These are phyloP conservation scores for Plebejus anna DNA, from an alignment of 2,888 invertebrate species.

Conservation along the genomic window DNA sequence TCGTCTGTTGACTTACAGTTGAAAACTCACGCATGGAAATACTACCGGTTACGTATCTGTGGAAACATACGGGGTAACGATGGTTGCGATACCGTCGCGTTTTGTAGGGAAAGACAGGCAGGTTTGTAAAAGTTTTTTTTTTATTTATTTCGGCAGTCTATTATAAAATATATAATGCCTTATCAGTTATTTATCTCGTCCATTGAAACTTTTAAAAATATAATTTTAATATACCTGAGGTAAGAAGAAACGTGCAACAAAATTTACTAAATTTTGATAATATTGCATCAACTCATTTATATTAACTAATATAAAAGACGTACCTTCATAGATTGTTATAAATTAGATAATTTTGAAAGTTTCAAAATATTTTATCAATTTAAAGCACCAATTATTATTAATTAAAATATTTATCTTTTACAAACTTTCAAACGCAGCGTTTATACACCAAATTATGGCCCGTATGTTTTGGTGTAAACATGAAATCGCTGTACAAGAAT, in stretches of 20 bases:
- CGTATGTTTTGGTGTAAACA: conserved; percentile 26
- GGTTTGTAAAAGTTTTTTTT: too few relatives aligned
- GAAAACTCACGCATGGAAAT: conserved; percentile 47
- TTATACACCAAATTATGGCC: not conserved
- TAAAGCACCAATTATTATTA: too few relatives aligned
- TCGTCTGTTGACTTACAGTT: conserved; percentile 48
- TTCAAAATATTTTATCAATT: too few relatives aligned
- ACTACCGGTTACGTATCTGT: conserved; percentile 42
- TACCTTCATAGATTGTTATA: too few relatives aligned
- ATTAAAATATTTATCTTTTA: too few relatives aligned
- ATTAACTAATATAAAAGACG: too few relatives aligned
- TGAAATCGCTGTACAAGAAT: conserved; percentile 37
- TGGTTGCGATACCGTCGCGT: not conserved
- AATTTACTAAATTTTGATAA: not conserved
- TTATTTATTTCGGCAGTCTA: too few relatives aligned
- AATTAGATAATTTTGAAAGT: too few relatives aligned
- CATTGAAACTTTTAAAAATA: too few relatives aligned
- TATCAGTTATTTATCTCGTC: too few relatives aligned
- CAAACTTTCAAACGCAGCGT: not conserved
- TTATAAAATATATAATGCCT: too few relatives aligned
- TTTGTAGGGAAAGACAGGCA: not conserved
- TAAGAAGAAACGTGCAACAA: not conserved
- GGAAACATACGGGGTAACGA: conserved; percentile 17
- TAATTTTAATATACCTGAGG: too few relatives aligned
- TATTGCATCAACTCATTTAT: not conserved